Evolutionary conservation across 2,888 invertebrate genomes (phyloP), one percentile per base, ranked within the genome.

Genomic region (Blastobasis lacticolella): DNA sequence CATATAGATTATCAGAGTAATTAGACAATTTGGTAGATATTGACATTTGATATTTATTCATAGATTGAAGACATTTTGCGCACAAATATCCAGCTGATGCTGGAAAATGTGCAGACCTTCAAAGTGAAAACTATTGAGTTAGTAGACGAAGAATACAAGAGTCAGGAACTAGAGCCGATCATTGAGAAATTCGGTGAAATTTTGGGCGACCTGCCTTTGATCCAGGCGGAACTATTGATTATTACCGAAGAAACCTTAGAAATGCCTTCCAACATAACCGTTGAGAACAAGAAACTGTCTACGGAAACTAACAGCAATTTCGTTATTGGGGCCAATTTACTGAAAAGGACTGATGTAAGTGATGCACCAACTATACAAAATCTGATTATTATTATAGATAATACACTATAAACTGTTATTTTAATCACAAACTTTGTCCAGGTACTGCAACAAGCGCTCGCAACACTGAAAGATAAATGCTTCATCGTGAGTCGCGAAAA

Each of bases 51-150:
- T 42, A 8, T 42, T 42, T 42, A n/a, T 9, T 38, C 48, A 49
- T 46, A 86, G 88, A 52, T 83, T n/a, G 78, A 83, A 54, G 90
- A 91, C 59, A 87, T 91, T 0, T 76, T 92, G 0, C 83, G 93
- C 37, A 77, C 90, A 1, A 86, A 91, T 66, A 81, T 94, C 5
- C 96, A 96, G 73, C 69, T 95, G 0, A 90, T 92, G 0, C 71
- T 94, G 0, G 96, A 96, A 74, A 96, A 95, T 68, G 72, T 89
- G 1, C 88, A 90, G 51, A 85, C 82, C 0, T 78, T 89, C 57
- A 93, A 92, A 83, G 87, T 93, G 0, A 92, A 90, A 71, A 78
- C 80, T 42, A 81, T 91, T 37, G 90, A 93, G 73, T 49, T 90
- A 54, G 68, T 78, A 58, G 89, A 89, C 48, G 81, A 83, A 38